These are phyloP conservation scores for Phaedon cochleariae DNA, from an alignment of 2,888 invertebrate genomes.

Conservation along the genomic window DNA sequence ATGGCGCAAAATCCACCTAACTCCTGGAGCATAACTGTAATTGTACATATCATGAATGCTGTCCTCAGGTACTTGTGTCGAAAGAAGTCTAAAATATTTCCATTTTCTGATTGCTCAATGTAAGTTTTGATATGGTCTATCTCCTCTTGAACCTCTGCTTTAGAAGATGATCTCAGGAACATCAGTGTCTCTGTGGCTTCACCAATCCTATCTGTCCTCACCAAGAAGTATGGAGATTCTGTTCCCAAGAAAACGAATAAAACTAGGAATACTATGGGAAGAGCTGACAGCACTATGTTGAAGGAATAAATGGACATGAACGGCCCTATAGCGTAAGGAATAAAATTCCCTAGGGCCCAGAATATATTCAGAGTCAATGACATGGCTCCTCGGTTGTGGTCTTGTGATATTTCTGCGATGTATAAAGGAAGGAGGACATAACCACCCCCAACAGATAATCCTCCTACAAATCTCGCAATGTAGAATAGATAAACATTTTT, in stretches of 20 bases:
- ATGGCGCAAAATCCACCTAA: slow-evolving; percentile 57
- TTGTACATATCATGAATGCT: slow-evolving; percentile 76
- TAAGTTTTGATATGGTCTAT: slow-evolving; percentile 42
- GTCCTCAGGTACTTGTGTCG: slow-evolving; percentile 74
- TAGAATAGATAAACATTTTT: slow-evolving; percentile 48
- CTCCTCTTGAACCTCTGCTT: slow-evolving; percentile 70
- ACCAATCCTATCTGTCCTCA: slow-evolving; percentile 66
- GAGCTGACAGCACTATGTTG: slow-evolving; percentile 62
- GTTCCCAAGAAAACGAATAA: slow-evolving; percentile 74
- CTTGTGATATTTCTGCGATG: slow-evolving; percentile 82
- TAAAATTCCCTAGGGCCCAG: slow-evolving; percentile 73
- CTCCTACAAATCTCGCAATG: slow-evolving; percentile 63
- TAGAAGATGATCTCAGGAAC: slow-evolving; percentile 74
- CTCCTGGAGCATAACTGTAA: slow-evolving; percentile 73
- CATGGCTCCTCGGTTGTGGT: slow-evolving; percentile 78
- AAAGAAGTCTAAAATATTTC: slow-evolving; percentile 66
- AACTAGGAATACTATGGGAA: slow-evolving; percentile 65
- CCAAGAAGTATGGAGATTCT: slow-evolving; percentile 78
- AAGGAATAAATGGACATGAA: slow-evolving; percentile 71
- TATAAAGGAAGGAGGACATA: slow-evolving; percentile 84
- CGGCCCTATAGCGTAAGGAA: slow-evolving; percentile 76
- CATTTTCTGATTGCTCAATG: slow-evolving; percentile 50
- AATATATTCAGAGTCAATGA: slow-evolving; percentile 73
- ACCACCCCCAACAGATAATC: slow-evolving; percentile 73
- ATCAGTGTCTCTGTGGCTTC: slow-evolving; percentile 73